Evolutionary conservation across 2,113 vertebrate species (phyloP), one percentile per base, ranked within the genome.

Genomic region (Notiomystis cincta): DNA sequence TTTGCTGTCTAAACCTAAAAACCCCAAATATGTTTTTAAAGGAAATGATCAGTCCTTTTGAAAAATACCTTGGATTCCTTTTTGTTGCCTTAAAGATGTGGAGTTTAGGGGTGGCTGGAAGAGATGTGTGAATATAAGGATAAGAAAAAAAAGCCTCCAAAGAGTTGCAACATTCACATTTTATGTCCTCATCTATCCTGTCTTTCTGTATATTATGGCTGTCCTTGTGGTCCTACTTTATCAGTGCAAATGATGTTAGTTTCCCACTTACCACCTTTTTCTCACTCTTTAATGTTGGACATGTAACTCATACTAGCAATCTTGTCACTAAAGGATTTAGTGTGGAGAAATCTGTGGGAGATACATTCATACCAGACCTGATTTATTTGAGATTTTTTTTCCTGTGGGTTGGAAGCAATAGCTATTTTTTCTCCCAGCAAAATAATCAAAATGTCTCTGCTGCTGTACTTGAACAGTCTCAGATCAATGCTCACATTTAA

Each of bases 241-340:
- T 85, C 67, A 69, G 61, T 50, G 57, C 20, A 84, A 92, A 87
- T 56, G 22, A 70, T 56, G 85, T 69, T 86, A 57, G 23, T 85
- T 94, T 86, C 44, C 37, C n/a, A 40, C 37, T 92, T 84, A 71
- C 38, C 37, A n/a, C 10, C 25, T 87, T 92, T 95, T 92, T 56
- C 44, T 91, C 35, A 31, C 10, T 89, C 10, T 83, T 58, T 71
- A 75, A 79, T 81, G 57, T 14, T 71, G 48, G 45, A 53, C 64
- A 33, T 57, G 44, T 87, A 89, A 91, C 37, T 94, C 60, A 82
- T 67, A 56, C 37, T 48, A 67, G 72, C 33, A 84, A 48, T 48
- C 31, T 72, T 94, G 82, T 94, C 92, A 69, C 65, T 85, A 38
- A 89, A 80, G 37, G 82, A 95, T 93, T 91, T 82, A 95, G 10